Evolutionary conservation across 2,797 vertebrate species (phyloP).

Genomic region (Anguilla anguilla): DNA sequence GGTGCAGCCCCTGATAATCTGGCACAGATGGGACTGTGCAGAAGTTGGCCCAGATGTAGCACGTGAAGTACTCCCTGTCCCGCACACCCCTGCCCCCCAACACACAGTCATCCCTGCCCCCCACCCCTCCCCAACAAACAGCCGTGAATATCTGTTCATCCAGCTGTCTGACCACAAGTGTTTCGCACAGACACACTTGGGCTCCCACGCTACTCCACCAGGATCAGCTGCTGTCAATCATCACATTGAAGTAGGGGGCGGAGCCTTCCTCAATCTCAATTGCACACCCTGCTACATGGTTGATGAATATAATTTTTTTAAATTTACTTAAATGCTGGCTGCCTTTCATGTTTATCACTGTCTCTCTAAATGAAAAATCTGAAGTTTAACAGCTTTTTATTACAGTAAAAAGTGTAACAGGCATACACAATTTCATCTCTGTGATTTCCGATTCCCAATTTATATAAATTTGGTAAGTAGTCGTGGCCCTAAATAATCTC

Average conservation of each 20-base stretch:
- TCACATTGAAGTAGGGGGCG: neutral
- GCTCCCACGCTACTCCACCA: conserved; percentile 18
- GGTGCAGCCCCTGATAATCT: neutral
- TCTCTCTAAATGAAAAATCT: neutral
- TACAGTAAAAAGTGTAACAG: conserved; percentile 13
- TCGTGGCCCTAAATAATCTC: conserved; percentile 47
- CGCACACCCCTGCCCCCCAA: neutral
- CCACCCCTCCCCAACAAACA: neutral
- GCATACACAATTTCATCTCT: neutral
- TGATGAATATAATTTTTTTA: neutral
- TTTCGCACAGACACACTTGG: conserved; percentile 23
- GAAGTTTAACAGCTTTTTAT: neutral
- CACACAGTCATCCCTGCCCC: neutral
- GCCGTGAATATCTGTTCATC: conserved; percentile 37
- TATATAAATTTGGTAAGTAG: conserved; percentile 48
- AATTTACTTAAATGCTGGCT: neutral
- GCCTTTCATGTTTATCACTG: neutral
- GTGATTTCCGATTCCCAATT: conserved; percentile 40
- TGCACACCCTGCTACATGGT: neutral
- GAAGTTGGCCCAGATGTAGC: conserved; percentile 32
- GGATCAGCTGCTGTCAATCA: conserved; percentile 25
- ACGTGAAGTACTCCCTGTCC: conserved; percentile 37
- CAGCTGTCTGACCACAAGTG: conserved; percentile 50
- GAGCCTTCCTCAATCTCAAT: neutral
- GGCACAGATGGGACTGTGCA: conserved; percentile 19